Base-by-base conservation (phyloP, 2,797 vertebrate species). In the Zonotrichia albicollis region DNA sequence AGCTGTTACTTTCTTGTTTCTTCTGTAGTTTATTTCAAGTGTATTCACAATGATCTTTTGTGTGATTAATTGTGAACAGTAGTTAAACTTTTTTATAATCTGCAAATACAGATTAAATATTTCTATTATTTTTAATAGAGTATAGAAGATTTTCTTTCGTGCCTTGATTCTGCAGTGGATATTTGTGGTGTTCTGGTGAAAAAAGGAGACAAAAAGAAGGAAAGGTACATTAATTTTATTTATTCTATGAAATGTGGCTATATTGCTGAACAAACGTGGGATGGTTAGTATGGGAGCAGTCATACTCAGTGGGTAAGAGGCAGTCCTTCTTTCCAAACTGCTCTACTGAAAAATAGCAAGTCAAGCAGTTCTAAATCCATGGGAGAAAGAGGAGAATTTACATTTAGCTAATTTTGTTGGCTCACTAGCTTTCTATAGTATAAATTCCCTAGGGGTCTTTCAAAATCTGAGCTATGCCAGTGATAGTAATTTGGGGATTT, bases 131-230 rank as follows among this genome's bases (percentile, higher is more conserved):
- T 77, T 89, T 92, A 93, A 66, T 95, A 99, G 99, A 98, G 97
- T 42, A 91, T 99, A 73, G 99, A 99, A 97, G 99, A 99, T 75
- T 99, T 99, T 94, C 94, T 99, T 92, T 98, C 97, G 7, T 98
- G 95, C 95, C 95, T 99, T 76, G 99, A 99, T 96, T 96, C 92
- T 34, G 98, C 98, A 82, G 98, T 98, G 83, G 99, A 99, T 94
- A 98, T 98, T 54, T 99, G 99, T 93, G 98, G 98, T 86, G 98
- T 99, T 93, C 98, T 99, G 98, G 95, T 99, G 86, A 99, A 99
- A 98, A 99, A 97, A 87, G 98, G 98, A 79, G 99, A 99, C 96
- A 99, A 99, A 97, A 99, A 99, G 96, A 99, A 98, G 89, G 99
- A 99, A 96, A 99, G 99, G 99, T 99, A 98, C 82, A 7, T 68